phyloP scores from a whole-genome alignment of 2,888 invertebrate genomes.

The Plebejus anna region DNA sequence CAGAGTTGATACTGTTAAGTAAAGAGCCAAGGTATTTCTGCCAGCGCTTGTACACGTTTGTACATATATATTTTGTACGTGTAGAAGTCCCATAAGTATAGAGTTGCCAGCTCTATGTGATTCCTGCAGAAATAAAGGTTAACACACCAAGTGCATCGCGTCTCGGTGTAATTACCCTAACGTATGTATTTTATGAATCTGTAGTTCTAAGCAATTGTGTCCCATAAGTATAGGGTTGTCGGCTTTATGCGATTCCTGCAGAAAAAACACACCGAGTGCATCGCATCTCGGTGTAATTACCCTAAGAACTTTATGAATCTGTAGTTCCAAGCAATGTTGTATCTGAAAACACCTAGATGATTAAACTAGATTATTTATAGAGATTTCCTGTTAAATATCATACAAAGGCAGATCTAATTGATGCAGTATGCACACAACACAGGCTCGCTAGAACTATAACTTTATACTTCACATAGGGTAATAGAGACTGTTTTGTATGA shows the following conservation, averaged over 20 bases:
- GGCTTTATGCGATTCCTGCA: too few relatives aligned
- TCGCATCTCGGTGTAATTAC: background rate
- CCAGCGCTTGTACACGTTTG: background rate
- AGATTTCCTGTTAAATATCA: background rate
- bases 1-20: background rate
- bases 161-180: background rate
- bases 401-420: background rate
- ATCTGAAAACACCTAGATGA: background rate
- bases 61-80: too few relatives aligned
- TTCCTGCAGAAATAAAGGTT: too few relatives aligned
- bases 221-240: background rate
- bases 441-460: background rate
- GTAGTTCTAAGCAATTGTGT: background rate
- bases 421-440: background rate
- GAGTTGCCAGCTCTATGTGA: too few relatives aligned
- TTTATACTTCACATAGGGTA: background rate
- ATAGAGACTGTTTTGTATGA: slow-evolving; percentile 4
- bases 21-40: background rate
- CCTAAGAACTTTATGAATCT: too few relatives aligned
- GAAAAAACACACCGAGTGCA: background rate
- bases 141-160: background rate
- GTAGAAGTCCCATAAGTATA: background rate
- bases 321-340: background rate
- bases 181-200: too few relatives aligned
- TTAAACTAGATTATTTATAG: background rate